Percentiles rank a stretch among this genome's conserved stretches.
phyloP scores from a whole-genome alignment of 2,113 vertebrate species.

The Perca schrenkii region DNA sequence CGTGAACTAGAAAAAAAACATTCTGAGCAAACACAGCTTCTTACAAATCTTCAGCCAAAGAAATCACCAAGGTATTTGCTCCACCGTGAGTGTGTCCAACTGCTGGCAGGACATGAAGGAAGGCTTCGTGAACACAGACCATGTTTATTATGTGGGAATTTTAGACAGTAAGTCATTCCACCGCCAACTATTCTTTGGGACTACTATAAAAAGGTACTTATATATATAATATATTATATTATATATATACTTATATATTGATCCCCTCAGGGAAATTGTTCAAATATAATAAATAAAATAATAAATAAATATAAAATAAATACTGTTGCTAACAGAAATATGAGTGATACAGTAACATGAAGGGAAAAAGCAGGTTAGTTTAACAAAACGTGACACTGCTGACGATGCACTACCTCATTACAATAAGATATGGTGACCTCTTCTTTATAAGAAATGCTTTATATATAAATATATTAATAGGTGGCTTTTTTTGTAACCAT shows the following conservation, averaged over 20 bases:
- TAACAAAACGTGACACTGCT: no score
- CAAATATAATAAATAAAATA: no score
- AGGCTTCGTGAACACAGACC: background rate
- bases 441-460: background rate
- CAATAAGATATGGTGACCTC: background rate
- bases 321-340: no score
- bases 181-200: background rate
- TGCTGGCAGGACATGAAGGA: slow-evolving; percentile 56
- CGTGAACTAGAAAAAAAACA: slow-evolving; percentile 19
- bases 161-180: slow-evolving; percentile 9
- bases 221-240: no score
- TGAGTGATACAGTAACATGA: no score
- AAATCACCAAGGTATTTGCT: slow-evolving; percentile 33
- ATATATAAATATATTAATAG: background rate
- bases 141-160: slow-evolving; percentile 34
- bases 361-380: no score
- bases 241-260: no score
- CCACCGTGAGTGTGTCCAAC: slow-evolving; percentile 25
- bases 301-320: no score
- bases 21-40: slow-evolving; percentile 29
- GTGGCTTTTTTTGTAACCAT: background rate
- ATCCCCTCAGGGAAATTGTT: no score
- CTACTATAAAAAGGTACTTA: slow-evolving; percentile 25
- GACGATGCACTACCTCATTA: no score
- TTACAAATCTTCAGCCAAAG: slow-evolving; percentile 40